These are phyloP conservation scores for Lethenteron reissneri DNA, from an alignment of 2,113 vertebrate species.

Conservation along the genomic window DNA sequence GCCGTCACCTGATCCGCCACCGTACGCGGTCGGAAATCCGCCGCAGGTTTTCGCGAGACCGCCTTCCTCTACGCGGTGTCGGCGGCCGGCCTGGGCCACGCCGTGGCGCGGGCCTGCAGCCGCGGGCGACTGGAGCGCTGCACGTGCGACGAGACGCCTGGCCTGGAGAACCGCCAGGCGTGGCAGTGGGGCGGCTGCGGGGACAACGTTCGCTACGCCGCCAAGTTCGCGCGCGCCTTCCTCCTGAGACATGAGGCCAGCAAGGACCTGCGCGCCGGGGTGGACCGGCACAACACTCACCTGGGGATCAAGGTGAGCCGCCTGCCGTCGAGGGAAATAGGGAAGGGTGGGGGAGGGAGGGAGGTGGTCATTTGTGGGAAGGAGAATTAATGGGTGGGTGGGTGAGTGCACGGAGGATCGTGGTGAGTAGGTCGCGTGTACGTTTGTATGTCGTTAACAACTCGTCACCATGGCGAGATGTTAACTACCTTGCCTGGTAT, in stretches of 20 bases:
- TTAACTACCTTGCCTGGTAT: no score
- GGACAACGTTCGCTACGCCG: constrained; percentile 93
- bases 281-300: constrained; percentile 75
- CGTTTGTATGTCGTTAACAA: background rate
- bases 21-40: background rate
- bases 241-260: constrained; percentile 64
- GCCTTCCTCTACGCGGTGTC: constrained; percentile 79
- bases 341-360: no score
- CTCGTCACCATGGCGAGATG: no score
- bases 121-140: constrained; percentile 91
- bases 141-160: constrained; percentile 82
- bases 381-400: no score
- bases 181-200: constrained; percentile 97
- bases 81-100: constrained; percentile 61
- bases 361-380: no score
- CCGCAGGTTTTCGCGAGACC: constrained; percentile 76
- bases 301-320: constrained; percentile 63
- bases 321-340: no score
- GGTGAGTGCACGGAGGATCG: constrained; percentile 15
- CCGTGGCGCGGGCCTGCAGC: constrained; percentile 73
- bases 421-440: background rate
- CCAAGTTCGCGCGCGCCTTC: constrained; percentile 81
- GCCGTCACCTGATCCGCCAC: no score
- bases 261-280: constrained; percentile 71
- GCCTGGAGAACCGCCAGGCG: constrained; percentile 70